Percentiles rank a stretch among this genome's conserved stretches.
These are phyloP conservation scores for Sebastes minor DNA, from an alignment of 2,797 vertebrate species.

Conservation along the genomic window DNA sequence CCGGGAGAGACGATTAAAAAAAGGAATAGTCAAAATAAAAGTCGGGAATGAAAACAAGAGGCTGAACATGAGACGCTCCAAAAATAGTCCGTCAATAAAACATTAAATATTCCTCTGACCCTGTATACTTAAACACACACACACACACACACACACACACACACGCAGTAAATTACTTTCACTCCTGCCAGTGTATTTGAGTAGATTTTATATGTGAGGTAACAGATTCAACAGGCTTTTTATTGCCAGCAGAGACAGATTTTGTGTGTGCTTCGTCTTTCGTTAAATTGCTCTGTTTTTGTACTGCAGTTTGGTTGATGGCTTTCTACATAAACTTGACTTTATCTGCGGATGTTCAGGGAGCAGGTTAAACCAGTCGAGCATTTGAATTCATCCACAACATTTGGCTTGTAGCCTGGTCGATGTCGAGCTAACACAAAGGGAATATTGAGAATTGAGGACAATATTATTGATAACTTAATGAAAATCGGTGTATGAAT, in stretches of 20 bases:
- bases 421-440: background rate
- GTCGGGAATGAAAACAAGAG: conserved; percentile 32
- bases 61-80: conserved; percentile 3
- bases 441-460: background rate
- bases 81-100: background rate
- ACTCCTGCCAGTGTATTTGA: background rate
- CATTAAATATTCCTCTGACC: background rate
- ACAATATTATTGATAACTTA: background rate
- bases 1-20: background rate
- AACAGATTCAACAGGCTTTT: background rate
- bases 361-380: background rate
- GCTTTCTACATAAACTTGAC: background rate
- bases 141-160: background rate
- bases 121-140: background rate
- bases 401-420: background rate
- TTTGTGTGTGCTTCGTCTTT: background rate
- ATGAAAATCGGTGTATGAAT: background rate
- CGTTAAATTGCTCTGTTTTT: conserved; percentile 1
- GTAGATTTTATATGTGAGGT: background rate
- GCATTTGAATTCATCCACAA: background rate
- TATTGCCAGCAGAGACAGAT: background rate
- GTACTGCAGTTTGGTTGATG: background rate
- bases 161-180: background rate
- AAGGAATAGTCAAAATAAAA: conserved; percentile 33
- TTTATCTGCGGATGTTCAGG: background rate